Percentiles rank a stretch among this genome's conserved stretches.
Conservation (phyloP, 2,113 vertebrate genomes). For the Merops nubicus region DNA sequence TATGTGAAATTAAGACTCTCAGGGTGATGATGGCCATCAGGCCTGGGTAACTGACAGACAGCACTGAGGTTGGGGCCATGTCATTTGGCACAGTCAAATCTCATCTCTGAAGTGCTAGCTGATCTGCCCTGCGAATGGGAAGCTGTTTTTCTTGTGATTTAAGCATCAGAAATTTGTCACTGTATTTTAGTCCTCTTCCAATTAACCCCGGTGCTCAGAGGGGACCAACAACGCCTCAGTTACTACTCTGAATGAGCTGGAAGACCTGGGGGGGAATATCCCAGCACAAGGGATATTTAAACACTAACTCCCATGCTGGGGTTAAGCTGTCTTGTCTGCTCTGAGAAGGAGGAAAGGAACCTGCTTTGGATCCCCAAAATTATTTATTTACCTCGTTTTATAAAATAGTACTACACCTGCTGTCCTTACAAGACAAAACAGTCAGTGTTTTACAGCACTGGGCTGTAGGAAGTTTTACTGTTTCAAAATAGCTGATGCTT, state of each 20-base stretch:
- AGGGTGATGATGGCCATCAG: neutral
- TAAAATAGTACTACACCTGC: neutral
- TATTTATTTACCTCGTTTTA: neutral
- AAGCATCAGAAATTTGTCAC: neutral
- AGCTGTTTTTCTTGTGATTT: neutral
- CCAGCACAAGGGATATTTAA: no score
- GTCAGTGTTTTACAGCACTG: neutral
- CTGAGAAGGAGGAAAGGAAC: neutral
- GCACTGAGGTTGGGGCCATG: rapidly evolving
- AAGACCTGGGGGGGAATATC: neutral
- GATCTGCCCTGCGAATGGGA: neutral
- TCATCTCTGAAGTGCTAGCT: neutral
- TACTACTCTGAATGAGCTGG: neutral
- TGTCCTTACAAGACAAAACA: neutral
- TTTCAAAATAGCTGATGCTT: neutral
- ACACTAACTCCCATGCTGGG: neutral
- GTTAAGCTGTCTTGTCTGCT: neutral
- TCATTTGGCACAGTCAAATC: neutral
- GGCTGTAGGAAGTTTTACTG: neutral
- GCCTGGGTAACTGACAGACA: neutral
- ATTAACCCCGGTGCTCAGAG: neutral
- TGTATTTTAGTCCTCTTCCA: neutral
- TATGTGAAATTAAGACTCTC: neutral
- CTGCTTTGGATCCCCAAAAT: neutral
- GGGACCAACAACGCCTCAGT: neutral